These are phyloP conservation scores for Pseudomugil tenellus DNA, from an alignment of 2,797 vertebrate species.

Conservation along the genomic window DNA sequence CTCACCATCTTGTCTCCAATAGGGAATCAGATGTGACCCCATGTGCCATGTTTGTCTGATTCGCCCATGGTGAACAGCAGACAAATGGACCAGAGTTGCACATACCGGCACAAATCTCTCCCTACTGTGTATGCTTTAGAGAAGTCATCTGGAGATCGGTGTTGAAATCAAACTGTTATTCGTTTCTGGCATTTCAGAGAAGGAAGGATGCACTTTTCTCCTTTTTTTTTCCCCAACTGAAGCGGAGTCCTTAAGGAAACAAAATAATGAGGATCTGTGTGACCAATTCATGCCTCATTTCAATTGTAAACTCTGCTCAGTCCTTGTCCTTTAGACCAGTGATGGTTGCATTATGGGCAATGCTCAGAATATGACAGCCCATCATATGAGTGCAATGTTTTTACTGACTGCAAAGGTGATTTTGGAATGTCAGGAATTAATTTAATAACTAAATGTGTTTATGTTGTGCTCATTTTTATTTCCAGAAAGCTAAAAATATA, in stretches of 20 bases:
- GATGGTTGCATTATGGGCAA: constrained; percentile 81
- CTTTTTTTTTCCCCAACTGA: constrained; percentile 50
- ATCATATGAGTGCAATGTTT: constrained; percentile 66
- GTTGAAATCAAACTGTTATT: constrained; percentile 68
- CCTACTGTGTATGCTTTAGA: constrained; percentile 41
- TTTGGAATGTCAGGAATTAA: constrained; percentile 12
- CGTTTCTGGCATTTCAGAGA: constrained; percentile 48
- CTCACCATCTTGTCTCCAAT: constrained; percentile 66
- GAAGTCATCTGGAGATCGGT: constrained; percentile 64
- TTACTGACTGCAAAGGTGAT: constrained; percentile 28
- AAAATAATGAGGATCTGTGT: constrained; percentile 82
- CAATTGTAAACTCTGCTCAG: constrained; percentile 81
- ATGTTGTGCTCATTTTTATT: background rate
- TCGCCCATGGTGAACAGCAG: constrained; percentile 74
- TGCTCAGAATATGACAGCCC: constrained; percentile 76
- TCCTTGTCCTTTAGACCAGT: constrained; percentile 79
- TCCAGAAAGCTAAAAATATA: background rate
- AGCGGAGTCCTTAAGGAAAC: constrained; percentile 77
- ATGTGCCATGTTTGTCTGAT: constrained; percentile 69
- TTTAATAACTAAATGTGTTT: background rate
- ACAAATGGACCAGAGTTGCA: constrained; percentile 68
- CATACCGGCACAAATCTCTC: constrained; percentile 55
- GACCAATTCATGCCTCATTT: constrained; percentile 82
- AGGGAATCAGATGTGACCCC: constrained; percentile 80
- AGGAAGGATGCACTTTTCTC: constrained; percentile 64